Evolutionary conservation across 1,140 invertebrate genomes (phyloP).

Genomic region (Hypsibius dujardini): DNA sequence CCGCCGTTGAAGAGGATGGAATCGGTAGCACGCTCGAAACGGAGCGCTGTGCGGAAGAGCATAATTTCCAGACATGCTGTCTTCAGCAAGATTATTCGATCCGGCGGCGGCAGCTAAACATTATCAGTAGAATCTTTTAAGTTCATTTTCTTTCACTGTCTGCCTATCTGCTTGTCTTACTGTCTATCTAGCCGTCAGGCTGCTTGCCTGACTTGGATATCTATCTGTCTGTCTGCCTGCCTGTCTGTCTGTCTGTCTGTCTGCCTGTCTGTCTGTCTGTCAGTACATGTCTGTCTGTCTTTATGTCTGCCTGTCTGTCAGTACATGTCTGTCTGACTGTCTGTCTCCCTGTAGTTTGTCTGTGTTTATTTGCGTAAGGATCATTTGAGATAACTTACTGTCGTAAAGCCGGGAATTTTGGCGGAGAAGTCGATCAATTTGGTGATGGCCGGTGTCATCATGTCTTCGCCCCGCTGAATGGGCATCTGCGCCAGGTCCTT

Average conservation of each 20-base stretch:
- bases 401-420: slow-evolving; percentile 28
- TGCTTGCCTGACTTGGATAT: no score
- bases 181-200: no score
- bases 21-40: slow-evolving; percentile 27
- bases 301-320: no score
- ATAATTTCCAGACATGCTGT: slow-evolving; percentile 32
- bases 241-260: no score
- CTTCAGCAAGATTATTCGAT: slow-evolving; percentile 30
- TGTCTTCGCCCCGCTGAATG: slow-evolving; percentile 28
- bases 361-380: no score
- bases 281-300: no score
- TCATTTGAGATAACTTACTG: slow-evolving; percentile 23
- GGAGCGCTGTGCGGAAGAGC: slow-evolving; percentile 30
- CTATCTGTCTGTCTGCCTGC: no score
- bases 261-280: no score
- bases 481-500: slow-evolving; percentile 23
- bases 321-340: no score
- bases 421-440: slow-evolving; percentile 30
- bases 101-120: slow-evolving; percentile 20
- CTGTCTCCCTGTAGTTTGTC: no score
- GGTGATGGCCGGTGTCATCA: slow-evolving; percentile 29
- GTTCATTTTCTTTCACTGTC: no score
- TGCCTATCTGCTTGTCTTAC: no score
- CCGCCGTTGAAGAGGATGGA: slow-evolving; percentile 28
- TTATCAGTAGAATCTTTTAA: not conserved